phyloP scores from a whole-genome alignment of 2,113 vertebrate species.

The Brachypodius melanocephalos region DNA sequence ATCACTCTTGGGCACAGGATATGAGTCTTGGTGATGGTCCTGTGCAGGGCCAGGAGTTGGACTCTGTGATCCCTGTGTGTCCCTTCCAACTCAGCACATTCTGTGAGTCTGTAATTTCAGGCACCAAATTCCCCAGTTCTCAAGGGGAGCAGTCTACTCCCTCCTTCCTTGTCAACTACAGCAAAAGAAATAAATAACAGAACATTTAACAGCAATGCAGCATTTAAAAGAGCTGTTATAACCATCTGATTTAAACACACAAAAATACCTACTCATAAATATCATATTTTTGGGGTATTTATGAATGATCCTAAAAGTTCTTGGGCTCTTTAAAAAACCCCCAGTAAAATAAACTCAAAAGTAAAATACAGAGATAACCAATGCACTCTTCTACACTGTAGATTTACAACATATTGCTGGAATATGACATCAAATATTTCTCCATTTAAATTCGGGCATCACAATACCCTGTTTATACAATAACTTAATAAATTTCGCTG shows the following conservation, averaged over 20 bases:
- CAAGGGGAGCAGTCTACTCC: background rate
- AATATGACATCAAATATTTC: constrained; percentile 47
- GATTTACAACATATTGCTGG: background rate
- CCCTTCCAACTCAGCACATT: background rate
- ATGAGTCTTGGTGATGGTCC: background rate
- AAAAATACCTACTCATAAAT: background rate
- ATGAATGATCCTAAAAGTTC: background rate
- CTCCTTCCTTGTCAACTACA: background rate
- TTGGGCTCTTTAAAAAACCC: background rate
- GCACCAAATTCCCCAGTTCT: background rate
- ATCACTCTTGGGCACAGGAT: background rate
- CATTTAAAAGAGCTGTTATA: background rate
- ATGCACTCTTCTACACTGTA: background rate
- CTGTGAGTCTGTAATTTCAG: background rate
- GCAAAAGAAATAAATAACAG: background rate
- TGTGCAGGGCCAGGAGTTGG: background rate
- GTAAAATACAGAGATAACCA: background rate
- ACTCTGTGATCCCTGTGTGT: background rate
- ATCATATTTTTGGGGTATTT: background rate
- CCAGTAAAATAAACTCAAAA: background rate
- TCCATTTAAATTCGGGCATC: constrained; percentile 42
- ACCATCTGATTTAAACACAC: background rate
- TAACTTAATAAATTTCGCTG: constrained; percentile 66
- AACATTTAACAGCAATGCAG: background rate
- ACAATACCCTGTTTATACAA: constrained; percentile 58